A percentile compares a stretch with the other conserved stretches of the same genome.
Conservation (phyloP, 1,140 invertebrate species). For the Calycopis cecrops region DNA sequence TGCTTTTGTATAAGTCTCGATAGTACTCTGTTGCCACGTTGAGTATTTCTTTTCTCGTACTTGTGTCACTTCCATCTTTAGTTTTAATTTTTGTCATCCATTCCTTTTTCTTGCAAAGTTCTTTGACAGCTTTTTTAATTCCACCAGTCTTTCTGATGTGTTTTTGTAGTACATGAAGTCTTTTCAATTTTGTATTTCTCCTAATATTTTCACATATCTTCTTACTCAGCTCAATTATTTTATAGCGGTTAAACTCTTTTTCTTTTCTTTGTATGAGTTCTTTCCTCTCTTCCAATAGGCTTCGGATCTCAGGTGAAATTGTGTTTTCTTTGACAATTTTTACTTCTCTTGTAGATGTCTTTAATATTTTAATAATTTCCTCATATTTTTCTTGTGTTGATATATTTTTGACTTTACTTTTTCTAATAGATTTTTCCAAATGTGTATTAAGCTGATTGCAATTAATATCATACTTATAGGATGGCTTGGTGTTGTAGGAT, state of each 20-base stretch:
- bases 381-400: too few species aligned
- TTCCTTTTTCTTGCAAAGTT: slow-evolving; percentile 27
- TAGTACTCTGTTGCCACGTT: slow-evolving; percentile 26
- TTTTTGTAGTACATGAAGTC: slow-evolving; percentile 22
- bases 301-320: slow-evolving; percentile 24
- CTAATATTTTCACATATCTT: slow-evolving; percentile 27
- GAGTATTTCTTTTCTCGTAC: slow-evolving; percentile 15
- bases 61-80: slow-evolving; percentile 8
- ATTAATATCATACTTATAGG: too few species aligned
- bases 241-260: slow-evolving; percentile 22
- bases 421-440: too few species aligned
- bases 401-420: too few species aligned
- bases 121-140: slow-evolving; percentile 26
- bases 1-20: slow-evolving; percentile 11
- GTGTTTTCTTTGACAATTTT: slow-evolving; percentile 17
- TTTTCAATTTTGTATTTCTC: slow-evolving; percentile 21
- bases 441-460: too few species aligned
- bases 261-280: slow-evolving; percentile 19
- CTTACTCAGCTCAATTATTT: slow-evolving; percentile 29
- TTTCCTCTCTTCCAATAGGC: slow-evolving; percentile 30
- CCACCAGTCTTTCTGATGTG: slow-evolving; percentile 26
- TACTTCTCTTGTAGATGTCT: slow-evolving; percentile 1
- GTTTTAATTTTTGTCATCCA: slow-evolving; percentile 28
- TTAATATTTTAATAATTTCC: too few species aligned
- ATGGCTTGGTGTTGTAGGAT: too few species aligned